A percentile compares a stretch with the other conserved stretches of the same genome.
phyloP scores from a whole-genome alignment of 2,797 vertebrate species.

The Spinus olivaceus region DNA sequence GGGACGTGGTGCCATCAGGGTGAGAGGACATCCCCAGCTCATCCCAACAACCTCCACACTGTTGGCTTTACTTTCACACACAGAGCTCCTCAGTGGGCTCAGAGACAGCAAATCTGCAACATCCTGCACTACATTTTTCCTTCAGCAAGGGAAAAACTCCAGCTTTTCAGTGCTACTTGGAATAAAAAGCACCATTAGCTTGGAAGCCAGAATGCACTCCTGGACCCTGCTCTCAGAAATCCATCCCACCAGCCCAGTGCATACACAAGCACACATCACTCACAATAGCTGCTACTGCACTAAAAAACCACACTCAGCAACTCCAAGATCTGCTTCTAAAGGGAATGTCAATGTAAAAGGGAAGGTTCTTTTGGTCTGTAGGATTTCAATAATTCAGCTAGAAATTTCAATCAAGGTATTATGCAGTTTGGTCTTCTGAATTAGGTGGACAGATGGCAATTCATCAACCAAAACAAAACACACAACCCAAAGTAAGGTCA shows the following conservation, averaged over 20 bases:
- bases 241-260: not conserved
- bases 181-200: not conserved
- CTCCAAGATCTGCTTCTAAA: not conserved
- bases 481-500: constrained; percentile 9
- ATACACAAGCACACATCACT: not conserved
- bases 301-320: not conserved
- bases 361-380: not conserved
- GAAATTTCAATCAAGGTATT: not conserved
- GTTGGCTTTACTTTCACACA: not conserved
- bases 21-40: fast-evolving
- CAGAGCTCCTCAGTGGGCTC: fast-evolving
- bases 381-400: not conserved
- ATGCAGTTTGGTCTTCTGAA: not conserved
- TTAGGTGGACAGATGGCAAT: not conserved
- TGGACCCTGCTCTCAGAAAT: not conserved
- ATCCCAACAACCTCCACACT: fast-evolving
- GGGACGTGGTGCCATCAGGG: fast-evolving
- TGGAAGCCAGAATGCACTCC: not conserved
- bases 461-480: not conserved
- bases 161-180: not conserved
- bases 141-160: not conserved
- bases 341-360: not conserved
- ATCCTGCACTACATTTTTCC: not conserved
- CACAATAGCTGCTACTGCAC: not conserved
- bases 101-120: not conserved